Evolutionary conservation across 2,797 vertebrate species (phyloP).

Genomic region (Brachyalestes nurse): DNA sequence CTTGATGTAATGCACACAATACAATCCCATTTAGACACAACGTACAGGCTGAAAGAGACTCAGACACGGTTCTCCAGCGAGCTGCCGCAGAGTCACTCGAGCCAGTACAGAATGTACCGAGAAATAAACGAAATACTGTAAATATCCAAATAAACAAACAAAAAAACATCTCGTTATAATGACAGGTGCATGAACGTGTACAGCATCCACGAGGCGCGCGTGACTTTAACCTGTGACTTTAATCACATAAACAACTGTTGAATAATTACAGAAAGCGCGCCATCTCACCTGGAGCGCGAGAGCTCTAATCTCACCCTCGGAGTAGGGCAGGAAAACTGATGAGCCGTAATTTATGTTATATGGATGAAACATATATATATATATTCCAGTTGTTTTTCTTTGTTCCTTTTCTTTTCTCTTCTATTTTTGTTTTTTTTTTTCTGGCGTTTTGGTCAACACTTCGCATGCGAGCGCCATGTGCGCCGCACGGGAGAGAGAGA

Average conservation of each 20-base stretch:
- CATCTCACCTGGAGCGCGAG: not conserved
- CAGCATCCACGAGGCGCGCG: not conserved
- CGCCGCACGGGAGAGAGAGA: conserved; percentile 51
- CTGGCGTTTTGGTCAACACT: conserved; percentile 16
- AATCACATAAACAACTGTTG: not conserved
- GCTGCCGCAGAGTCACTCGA: not conserved
- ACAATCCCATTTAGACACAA: conserved; percentile 3
- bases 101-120: not conserved
- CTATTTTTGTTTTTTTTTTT: not conserved
- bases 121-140: not conserved
- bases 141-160: not conserved
- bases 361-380: not conserved
- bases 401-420: not conserved
- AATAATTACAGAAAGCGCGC: not conserved
- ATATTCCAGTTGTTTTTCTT: not conserved
- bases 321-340: not conserved
- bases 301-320: not conserved
- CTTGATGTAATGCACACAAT: conserved; percentile 59
- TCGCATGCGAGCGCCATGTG: conserved; percentile 63
- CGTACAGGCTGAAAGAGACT: conserved; percentile 45
- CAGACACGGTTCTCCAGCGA: not conserved
- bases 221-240: not conserved
- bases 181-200: not conserved
- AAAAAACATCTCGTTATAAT: not conserved
- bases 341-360: not conserved